Percentiles rank a stretch among this genome's conserved stretches.
These are phyloP conservation scores for Thysanoteuthis rhombus DNA, from an alignment of 2,888 invertebrate genomes.

Conservation along the genomic window DNA sequence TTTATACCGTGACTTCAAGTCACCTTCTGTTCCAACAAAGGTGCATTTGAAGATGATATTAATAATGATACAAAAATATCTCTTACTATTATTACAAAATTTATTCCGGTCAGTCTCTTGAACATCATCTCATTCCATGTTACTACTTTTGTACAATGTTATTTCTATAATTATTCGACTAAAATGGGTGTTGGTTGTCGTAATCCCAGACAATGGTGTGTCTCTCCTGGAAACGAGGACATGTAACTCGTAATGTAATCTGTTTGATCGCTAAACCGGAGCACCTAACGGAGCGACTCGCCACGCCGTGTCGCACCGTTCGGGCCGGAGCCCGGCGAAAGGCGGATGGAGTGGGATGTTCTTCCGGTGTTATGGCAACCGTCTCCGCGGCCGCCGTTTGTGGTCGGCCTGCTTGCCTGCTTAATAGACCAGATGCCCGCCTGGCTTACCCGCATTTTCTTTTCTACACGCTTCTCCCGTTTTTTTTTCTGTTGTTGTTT, in stretches of 20 bases:
- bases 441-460: background rate
- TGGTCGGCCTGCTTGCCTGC: background rate
- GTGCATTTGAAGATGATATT: no score
- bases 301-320: background rate
- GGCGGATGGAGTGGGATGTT: background rate
- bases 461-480: background rate
- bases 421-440: background rate
- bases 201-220: background rate
- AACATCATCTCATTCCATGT: background rate
- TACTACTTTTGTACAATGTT: background rate
- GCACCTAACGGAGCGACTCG: background rate
- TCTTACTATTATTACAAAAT: background rate
- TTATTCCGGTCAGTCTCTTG: background rate
- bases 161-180: background rate
- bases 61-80: background rate
- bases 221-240: background rate
- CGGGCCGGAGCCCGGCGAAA: background rate
- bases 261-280: background rate
- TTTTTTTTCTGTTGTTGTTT: background rate
- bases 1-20: no score
- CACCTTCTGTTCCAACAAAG: no score
- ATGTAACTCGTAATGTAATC: background rate
- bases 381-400: constrained; percentile 12
- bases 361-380: constrained; percentile 12
- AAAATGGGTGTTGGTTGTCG: background rate